These are phyloP conservation scores for Bombus impatiens DNA, from an alignment of 1,140 invertebrate species.

Conservation along the genomic window DNA sequence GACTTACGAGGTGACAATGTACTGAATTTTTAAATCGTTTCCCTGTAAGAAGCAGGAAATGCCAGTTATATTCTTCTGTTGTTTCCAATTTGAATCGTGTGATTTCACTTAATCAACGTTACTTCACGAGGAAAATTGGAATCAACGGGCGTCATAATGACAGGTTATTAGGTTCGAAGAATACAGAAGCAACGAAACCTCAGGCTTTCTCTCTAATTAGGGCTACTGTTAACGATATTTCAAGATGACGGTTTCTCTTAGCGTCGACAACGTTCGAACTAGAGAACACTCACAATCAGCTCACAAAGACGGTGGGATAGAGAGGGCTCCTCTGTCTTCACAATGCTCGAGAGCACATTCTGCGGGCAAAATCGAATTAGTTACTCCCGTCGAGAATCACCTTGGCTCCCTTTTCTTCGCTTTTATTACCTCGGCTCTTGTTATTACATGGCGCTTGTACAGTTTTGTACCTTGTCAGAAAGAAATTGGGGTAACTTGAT, in stretches of 20 bases:
- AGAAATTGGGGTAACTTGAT: neutral
- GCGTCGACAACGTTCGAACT: conserved; percentile 12
- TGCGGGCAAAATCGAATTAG: conserved; percentile 50
- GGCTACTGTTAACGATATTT: conserved; percentile 44
- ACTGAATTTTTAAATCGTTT: no score
- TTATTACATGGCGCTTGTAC: neutral
- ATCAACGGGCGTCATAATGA: neutral
- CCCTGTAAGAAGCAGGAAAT: no score
- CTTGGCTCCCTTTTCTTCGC: neutral
- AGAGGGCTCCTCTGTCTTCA: neutral
- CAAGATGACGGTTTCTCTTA: conserved; percentile 17
- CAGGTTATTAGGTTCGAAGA: neutral
- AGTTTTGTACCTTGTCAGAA: neutral
- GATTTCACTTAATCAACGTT: neutral
- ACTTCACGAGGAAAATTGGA: neutral
- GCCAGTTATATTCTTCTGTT: no score
- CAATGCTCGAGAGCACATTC: conserved; percentile 22
- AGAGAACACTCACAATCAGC: neutral
- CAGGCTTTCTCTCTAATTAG: neutral
- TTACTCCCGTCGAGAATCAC: neutral
- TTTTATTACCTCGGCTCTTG: neutral
- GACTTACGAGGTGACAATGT: no score
- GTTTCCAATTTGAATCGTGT: no score
- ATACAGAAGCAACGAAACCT: no score
- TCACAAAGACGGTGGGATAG: conserved; percentile 16